phyloP scores from a whole-genome alignment of 2,113 vertebrate species.

The Ammospiza caudacuta region DNA sequence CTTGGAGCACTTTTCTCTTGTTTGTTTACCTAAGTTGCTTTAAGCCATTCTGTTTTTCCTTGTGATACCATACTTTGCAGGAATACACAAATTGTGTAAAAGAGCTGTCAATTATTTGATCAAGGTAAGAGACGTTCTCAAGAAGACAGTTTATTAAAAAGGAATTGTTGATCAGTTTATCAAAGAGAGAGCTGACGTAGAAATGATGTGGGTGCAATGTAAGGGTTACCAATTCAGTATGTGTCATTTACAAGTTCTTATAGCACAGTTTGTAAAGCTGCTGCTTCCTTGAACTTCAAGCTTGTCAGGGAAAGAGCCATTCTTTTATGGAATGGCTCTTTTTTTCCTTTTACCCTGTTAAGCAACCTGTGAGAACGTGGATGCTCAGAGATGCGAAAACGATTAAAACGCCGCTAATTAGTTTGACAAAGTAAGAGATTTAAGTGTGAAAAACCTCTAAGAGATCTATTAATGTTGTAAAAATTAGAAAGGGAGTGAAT shows the following conservation, averaged over 20 bases:
- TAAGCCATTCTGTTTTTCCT: background rate
- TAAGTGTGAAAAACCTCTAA: background rate
- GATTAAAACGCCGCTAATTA: constrained; percentile 29
- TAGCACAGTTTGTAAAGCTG: background rate
- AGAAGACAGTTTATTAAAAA: background rate
- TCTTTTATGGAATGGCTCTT: background rate
- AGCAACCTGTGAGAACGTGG: background rate
- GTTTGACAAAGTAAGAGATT: background rate
- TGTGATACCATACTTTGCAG: background rate
- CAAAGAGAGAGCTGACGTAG: background rate
- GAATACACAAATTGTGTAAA: background rate
- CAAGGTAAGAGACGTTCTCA: background rate
- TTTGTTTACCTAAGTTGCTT: background rate
- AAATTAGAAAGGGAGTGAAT: background rate
- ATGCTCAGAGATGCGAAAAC: background rate
- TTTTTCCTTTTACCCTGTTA: background rate
- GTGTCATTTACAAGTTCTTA: background rate
- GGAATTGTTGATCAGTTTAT: background rate
- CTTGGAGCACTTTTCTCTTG: background rate
- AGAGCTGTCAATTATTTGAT: background rate
- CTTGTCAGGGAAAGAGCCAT: background rate
- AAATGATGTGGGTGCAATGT: background rate
- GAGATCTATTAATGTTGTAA: background rate
- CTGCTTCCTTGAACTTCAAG: background rate
- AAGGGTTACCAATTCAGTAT: background rate